Percentiles rank a stretch among this genome's conserved stretches.
Conservation (phyloP, 2,797 vertebrate species). For the Sebastes dallii region DNA sequence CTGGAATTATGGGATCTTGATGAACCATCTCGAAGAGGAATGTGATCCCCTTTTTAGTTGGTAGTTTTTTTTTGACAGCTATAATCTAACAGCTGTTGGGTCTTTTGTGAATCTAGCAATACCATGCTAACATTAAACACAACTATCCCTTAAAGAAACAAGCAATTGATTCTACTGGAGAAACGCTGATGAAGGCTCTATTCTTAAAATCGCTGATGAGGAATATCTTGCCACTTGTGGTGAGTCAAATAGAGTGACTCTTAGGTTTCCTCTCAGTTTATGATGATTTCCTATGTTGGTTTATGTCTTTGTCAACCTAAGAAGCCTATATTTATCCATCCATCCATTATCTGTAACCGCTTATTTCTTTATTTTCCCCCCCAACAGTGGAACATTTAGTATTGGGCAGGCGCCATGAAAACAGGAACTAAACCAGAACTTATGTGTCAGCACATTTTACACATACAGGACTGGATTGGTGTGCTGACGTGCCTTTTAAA, state of each 20-base stretch:
- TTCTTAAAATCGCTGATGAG: not conserved
- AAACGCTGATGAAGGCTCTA: not conserved
- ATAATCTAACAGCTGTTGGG: not conserved
- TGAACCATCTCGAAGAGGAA: not conserved
- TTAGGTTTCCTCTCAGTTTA: not conserved
- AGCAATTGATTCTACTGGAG: not conserved
- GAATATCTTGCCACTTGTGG: not conserved
- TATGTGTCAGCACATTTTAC: too few species aligned
- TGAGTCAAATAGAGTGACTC: not conserved
- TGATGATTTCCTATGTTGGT: too few species aligned
- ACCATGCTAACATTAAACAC: not conserved
- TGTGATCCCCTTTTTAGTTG: not conserved
- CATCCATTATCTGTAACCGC: too few species aligned
- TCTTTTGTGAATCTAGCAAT: not conserved
- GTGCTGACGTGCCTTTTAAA: too few species aligned
- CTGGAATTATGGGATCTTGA: slow-evolving; percentile 5
- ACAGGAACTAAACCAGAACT: too few species aligned
- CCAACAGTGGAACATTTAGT: too few species aligned
- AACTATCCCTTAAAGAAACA: not conserved
- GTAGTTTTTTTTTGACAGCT: not conserved
- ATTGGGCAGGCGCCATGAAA: too few species aligned
- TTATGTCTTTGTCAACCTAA: too few species aligned
- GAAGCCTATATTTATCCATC: too few species aligned
- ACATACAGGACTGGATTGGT: too few species aligned
- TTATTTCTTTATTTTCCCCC: too few species aligned